Evolutionary conservation across 2,888 invertebrate genomes (phyloP).

Genomic region (Ligdia adustata): DNA sequence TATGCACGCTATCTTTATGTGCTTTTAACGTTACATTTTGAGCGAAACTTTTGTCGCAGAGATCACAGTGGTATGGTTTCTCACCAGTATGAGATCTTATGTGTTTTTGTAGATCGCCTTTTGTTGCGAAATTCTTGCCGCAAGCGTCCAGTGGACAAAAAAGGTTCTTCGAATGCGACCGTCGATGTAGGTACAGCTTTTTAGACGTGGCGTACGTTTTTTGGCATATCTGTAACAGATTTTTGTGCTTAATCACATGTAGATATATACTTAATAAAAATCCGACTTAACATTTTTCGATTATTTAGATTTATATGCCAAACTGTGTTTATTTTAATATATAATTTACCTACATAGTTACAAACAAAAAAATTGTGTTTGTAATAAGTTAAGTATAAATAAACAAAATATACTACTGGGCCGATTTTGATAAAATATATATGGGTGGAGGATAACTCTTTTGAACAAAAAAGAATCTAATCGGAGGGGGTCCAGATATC

Average conservation of each 20-base stretch:
- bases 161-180: constrained; percentile 59
- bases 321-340: too few species aligned
- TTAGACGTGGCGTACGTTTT: constrained; percentile 57
- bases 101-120: constrained; percentile 69
- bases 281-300: too few species aligned
- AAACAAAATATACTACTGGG: too few species aligned
- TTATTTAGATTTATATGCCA: too few species aligned
- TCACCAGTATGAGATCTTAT: constrained; percentile 70
- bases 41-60: constrained; percentile 59
- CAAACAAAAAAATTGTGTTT: too few species aligned
- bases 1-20: constrained; percentile 56
- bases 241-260: not conserved
- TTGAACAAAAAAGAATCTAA: too few species aligned
- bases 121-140: constrained; percentile 64
- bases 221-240: constrained; percentile 55
- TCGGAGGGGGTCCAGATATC: too few species aligned
- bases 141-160: constrained; percentile 57
- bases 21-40: constrained; percentile 59
- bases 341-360: too few species aligned
- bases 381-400: too few species aligned
- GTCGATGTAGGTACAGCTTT: constrained; percentile 63
- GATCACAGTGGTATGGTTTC: constrained; percentile 59
- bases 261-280: too few species aligned
- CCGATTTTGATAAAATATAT: too few species aligned
- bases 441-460: too few species aligned